These are phyloP conservation scores for Eulithis testata DNA, from an alignment of 2,888 invertebrate genomes.

Conservation along the genomic window DNA sequence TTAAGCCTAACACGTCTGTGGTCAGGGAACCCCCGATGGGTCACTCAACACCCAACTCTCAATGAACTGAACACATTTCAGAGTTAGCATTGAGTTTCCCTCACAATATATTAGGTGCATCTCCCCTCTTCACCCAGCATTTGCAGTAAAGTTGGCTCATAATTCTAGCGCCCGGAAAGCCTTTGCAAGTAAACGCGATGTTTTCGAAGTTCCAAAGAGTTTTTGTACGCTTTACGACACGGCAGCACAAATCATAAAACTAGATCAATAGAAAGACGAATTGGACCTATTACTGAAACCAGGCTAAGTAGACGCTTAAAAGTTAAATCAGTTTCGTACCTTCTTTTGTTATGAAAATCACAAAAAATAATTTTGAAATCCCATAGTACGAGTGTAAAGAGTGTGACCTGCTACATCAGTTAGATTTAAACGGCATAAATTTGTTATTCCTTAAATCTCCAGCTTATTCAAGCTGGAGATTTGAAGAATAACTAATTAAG, in stretches of 20 bases:
- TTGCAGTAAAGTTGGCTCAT: conserved; percentile 67
- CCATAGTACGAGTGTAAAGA: too few species aligned
- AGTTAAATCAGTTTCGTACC: too few species aligned
- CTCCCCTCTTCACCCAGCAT: conserved; percentile 40
- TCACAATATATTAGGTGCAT: conserved; percentile 55
- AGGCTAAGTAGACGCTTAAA: too few species aligned
- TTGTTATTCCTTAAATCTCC: too few species aligned
- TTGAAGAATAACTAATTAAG: too few species aligned
- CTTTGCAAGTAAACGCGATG: conserved; percentile 69
- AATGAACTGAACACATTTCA: conserved; percentile 28
- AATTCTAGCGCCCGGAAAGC: conserved; percentile 68
- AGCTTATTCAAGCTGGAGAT: too few species aligned
- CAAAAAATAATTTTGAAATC: too few species aligned
- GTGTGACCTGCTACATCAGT: too few species aligned
- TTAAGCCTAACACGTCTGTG: background rate
- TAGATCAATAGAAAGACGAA: background rate
- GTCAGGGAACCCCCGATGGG: conserved; percentile 10
- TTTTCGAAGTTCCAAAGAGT: conserved; percentile 61
- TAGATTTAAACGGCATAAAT: too few species aligned
- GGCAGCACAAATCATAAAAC: conserved; percentile 2
- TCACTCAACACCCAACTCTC: conserved; percentile 24
- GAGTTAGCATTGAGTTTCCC: conserved; percentile 28
- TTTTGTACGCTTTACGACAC: conserved; percentile 62
- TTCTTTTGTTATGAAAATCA: too few species aligned
- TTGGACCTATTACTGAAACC: too few species aligned